phyloP scores from a whole-genome alignment of 2,888 invertebrate genomes.

The Charanyca ferruginea region DNA sequence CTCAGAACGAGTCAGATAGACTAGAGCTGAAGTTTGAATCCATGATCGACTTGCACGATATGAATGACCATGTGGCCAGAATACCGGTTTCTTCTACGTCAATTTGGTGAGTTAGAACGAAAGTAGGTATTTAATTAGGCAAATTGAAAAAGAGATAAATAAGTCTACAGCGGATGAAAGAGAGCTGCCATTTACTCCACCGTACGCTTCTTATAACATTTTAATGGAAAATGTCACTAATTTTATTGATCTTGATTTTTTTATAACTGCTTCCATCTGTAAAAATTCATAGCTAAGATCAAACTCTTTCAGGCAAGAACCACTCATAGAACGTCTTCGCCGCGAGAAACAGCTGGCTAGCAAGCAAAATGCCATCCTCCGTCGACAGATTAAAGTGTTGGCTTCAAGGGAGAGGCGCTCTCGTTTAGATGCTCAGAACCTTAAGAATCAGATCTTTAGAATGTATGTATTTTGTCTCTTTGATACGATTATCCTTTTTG shows the following conservation, averaged over 20 bases:
- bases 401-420: constrained; percentile 85
- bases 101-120: constrained; percentile 77
- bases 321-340: constrained; percentile 84
- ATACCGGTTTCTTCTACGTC: constrained; percentile 81
- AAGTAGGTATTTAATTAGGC: not conserved
- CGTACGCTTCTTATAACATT: not conserved
- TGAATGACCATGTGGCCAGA: constrained; percentile 77
- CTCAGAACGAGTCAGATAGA: constrained; percentile 81
- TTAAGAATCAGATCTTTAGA: constrained; percentile 87
- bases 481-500: too few relatives aligned
- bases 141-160: not conserved
- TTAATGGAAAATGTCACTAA: not conserved
- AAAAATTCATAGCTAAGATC: not conserved
- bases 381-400: constrained; percentile 86
- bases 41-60: constrained; percentile 79
- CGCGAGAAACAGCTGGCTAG: constrained; percentile 84
- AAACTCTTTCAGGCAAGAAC: constrained; percentile 81
- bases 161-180: not conserved
- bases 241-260: not conserved
- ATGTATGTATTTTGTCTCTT: constrained; percentile 74
- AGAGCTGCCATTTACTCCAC: not conserved
- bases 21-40: constrained; percentile 85
- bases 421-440: constrained; percentile 86
- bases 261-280: not conserved
- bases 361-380: constrained; percentile 85